These are phyloP conservation scores for Siderastrea radians DNA, from an alignment of 92 coral and sea anemone genomes.

Conservation along the genomic window DNA sequence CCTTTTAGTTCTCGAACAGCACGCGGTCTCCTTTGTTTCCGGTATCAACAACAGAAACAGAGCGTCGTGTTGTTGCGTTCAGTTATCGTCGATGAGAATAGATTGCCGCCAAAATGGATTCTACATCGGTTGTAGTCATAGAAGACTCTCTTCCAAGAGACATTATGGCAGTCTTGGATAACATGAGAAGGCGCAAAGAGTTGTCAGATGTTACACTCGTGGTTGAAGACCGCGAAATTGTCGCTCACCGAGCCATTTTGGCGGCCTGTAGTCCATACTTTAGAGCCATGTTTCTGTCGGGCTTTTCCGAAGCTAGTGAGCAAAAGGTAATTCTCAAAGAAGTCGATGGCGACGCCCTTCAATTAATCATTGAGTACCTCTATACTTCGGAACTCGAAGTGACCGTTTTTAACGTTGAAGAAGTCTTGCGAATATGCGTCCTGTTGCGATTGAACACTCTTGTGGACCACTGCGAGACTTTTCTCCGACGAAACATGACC, in stretches of 20 bases:
- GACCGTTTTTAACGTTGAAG: slow-evolving; percentile 90
- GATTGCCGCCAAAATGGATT: slow-evolving; percentile 55
- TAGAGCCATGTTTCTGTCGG: slow-evolving; percentile 98
- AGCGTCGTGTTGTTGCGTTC: neutral
- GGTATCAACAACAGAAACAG: slow-evolving; percentile 24
- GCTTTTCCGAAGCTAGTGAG: slow-evolving; percentile 92
- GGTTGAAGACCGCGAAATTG: slow-evolving; percentile 75
- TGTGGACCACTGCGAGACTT: slow-evolving; percentile 96
- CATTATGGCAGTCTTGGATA: slow-evolving; percentile 81
- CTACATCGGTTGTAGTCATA: slow-evolving; percentile 75
- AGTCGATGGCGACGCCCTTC: slow-evolving; percentile 81
- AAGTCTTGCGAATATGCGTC: slow-evolving; percentile 84
- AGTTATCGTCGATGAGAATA: slow-evolving; percentile 1
- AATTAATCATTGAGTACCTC: slow-evolving; percentile 83
- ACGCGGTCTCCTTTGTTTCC: slow-evolving; percentile 31
- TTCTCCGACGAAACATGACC: slow-evolving; percentile 97
- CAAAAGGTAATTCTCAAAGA: slow-evolving; percentile 85
- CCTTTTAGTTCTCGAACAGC: slow-evolving; percentile 19
- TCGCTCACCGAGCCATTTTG: slow-evolving; percentile 93
- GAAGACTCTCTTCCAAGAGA: slow-evolving; percentile 92
- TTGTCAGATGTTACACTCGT: slow-evolving; percentile 92
- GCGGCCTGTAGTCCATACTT: slow-evolving; percentile 99
- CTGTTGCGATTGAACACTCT: slow-evolving; percentile 85
- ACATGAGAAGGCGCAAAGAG: slow-evolving; percentile 88
- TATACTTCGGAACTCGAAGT: slow-evolving; percentile 95